Evolutionary conservation across 2,113 vertebrate species (phyloP).

Genomic region (Heterotilapia buettikoferi): DNA sequence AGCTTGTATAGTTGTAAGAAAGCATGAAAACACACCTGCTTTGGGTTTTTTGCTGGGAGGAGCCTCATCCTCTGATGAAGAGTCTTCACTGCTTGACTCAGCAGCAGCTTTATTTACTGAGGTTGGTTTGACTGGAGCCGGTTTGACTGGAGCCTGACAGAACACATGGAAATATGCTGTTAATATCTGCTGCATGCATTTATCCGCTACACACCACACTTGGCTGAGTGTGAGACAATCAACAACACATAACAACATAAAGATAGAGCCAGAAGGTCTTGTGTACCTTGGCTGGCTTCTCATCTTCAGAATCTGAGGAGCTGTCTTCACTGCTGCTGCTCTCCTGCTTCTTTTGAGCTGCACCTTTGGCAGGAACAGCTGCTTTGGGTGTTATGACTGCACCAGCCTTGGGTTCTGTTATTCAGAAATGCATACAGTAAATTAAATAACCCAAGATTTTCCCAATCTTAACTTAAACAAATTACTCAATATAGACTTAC

Average conservation of each 20-base stretch:
- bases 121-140: slow-evolving; percentile 13
- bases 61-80: slow-evolving; percentile 71
- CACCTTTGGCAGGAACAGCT: slow-evolving; percentile 18
- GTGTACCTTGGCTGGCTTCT: slow-evolving; percentile 66
- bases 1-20: neutral
- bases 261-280: neutral
- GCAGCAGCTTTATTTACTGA: slow-evolving; percentile 35
- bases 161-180: neutral
- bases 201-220: neutral
- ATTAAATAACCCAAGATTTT: neutral
- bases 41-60: slow-evolving; percentile 73
- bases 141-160: slow-evolving; percentile 48
- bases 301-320: slow-evolving; percentile 74
- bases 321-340: slow-evolving; percentile 72
- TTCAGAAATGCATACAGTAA: neutral
- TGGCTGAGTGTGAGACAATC: neutral
- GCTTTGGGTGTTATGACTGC: slow-evolving; percentile 34
- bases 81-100: slow-evolving; percentile 70
- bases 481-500: slow-evolving; percentile 27
- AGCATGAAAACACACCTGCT: slow-evolving; percentile 48
- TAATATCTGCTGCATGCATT: neutral
- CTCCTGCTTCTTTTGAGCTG: slow-evolving; percentile 58
- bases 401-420: slow-evolving; percentile 42
- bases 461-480: neutral
- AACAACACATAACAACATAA: neutral